Evolutionary conservation across 2,888 invertebrate genomes (phyloP), one percentile per base, ranked within the genome.

Genomic region (Ashinkailepas kermadecensis): DNA sequence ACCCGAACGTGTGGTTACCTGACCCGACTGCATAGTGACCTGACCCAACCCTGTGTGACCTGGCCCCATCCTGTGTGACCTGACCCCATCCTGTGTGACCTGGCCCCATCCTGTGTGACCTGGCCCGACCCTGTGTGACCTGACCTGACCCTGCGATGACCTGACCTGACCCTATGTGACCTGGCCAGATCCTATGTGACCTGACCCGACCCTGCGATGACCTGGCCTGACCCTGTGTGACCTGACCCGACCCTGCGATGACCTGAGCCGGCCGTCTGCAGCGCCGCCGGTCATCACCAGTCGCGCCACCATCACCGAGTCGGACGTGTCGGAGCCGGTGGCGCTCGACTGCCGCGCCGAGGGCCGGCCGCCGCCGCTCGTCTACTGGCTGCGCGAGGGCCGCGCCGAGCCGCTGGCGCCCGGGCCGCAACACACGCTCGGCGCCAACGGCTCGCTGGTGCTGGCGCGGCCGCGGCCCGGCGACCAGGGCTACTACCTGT

Each of bases 401-500:
- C 57, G 58, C 6, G 25, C 79, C 59, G 57, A 57, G 58, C 79
- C 79, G 23, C 58, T 79, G 57, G 58, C 79, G 23, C 79, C 79
- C 79, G 57, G 58, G 23, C n/a, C 13, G 12, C 58, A 58, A 11
- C 25, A 58, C 58, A 58, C 58, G 13, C 79, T 79, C 23, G 79
- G 58, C 23, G n/a, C 79, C 58, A 79, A 79, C 25, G 79, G 79
- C 23, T 79, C 79, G 6, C 59, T 79, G 79, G 57, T 79, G 58
- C 79, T 79, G 79, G 6, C 79, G 58, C 79, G 79, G 13, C 79
- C 79, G 79, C 79, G 57, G 79, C 79, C 79, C 79, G 79, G 79
- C 79, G 79, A 79, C 23, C 79, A 79, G 79, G 79, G 79, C 79
- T 79, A 79, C 79, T 79, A 79, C 79, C n/a, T 58, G 58, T 79